Conservation (phyloP, 2,797 vertebrate genomes). For the Sarcophilus harrisii region DNA sequence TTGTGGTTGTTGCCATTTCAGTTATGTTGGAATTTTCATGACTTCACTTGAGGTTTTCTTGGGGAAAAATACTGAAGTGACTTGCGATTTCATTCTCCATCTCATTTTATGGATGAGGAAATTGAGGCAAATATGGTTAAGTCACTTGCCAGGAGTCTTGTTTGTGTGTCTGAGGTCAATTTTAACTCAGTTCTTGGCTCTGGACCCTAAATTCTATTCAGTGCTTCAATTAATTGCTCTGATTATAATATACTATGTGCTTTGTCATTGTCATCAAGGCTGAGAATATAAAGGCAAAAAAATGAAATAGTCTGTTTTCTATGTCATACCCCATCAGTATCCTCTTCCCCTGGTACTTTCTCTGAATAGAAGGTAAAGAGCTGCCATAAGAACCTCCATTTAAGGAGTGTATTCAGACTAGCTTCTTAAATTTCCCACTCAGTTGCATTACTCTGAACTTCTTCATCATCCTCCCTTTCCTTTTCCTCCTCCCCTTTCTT, state of each 20-base stretch:
- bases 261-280: neutral
- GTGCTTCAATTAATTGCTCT: neutral
- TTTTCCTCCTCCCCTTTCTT: neutral
- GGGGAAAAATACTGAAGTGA: neutral
- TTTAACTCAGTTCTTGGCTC: neutral
- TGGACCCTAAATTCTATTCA: fast-evolving
- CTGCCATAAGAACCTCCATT: neutral
- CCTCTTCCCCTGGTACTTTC: neutral
- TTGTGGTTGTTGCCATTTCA: neutral
- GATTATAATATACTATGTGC: neutral
- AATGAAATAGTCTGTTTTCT: neutral
- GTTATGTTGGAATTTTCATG: neutral
- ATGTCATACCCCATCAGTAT: neutral
- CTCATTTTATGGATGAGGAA: neutral
- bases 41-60: neutral
- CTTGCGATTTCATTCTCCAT: neutral
- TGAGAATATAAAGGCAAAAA: neutral
- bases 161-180: neutral
- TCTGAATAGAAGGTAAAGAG: neutral
- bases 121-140: neutral
- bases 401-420: neutral
- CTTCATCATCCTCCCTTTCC: neutral
- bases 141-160: neutral
- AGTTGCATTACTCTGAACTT: neutral
- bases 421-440: neutral